Percentiles rank a stretch among this genome's conserved stretches.
These are phyloP conservation scores for Chrysaora quinquecirrha DNA, from an alignment of 30 jellyfish, hydroid and myxozoan species.

Conservation along the genomic window DNA sequence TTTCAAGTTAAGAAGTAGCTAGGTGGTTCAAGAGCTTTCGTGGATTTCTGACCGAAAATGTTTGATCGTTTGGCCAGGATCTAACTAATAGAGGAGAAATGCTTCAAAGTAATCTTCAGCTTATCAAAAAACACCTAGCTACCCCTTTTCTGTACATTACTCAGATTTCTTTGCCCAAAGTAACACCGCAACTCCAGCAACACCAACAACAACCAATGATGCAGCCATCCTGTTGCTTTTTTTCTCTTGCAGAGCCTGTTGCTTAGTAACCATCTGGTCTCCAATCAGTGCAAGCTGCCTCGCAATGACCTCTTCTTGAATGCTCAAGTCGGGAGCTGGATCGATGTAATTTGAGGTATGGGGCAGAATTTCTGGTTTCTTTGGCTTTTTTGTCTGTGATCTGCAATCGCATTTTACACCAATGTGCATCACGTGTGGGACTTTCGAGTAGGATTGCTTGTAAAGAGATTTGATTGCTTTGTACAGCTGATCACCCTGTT, in stretches of 20 bases:
- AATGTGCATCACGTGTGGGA: background rate
- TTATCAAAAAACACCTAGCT: no score
- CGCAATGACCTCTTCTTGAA: constrained; percentile 16
- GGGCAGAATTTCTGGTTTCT: background rate
- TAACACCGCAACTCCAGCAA: constrained; percentile 39
- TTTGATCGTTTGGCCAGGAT: no score
- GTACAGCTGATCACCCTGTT: background rate
- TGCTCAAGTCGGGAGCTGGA: constrained; percentile 49
- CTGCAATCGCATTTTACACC: background rate
- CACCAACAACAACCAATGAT: constrained; percentile 45
- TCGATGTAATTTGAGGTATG: constrained; percentile 36
- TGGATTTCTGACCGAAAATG: no score
- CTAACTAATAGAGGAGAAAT: no score
- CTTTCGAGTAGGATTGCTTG: background rate
- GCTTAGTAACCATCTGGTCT: constrained; percentile 32
- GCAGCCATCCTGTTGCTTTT: constrained; percentile 8
- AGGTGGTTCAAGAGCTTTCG: no score
- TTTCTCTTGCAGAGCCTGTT: constrained; percentile 2
- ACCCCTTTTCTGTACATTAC: no score
- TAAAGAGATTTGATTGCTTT: background rate
- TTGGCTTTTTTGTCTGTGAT: background rate
- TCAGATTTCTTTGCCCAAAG: constrained; percentile 13
- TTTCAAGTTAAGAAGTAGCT: no score
- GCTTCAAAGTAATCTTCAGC: no score
- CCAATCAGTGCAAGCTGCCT: constrained; percentile 61